Evolutionary conservation across 2,113 vertebrate species (phyloP).

Genomic region (Paramisgurnus dabryanus): DNA sequence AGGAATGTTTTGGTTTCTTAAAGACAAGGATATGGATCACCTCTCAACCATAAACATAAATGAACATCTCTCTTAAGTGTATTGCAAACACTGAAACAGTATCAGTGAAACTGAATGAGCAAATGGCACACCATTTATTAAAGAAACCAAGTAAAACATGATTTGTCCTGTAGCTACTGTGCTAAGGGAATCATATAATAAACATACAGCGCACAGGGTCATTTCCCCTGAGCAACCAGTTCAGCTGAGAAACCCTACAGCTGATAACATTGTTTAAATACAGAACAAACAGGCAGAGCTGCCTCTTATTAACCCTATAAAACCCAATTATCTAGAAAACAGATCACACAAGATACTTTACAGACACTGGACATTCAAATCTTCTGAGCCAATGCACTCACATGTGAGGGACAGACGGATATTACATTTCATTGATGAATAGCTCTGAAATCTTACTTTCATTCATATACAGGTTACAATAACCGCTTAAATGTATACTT

Average conservation of each 20-base stretch:
- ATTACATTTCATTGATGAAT: too few relatives aligned
- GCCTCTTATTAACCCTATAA: conserved; percentile 2
- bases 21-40: too few relatives aligned
- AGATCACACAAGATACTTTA: conserved; percentile 1
- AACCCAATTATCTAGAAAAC: neutral
- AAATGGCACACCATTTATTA: neutral
- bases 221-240: neutral
- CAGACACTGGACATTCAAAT: neutral
- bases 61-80: neutral
- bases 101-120: neutral
- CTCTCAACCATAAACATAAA: neutral
- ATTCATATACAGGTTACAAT: too few relatives aligned
- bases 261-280: conserved; percentile 19
- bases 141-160: neutral
- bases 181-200: neutral
- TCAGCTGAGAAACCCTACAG: neutral
- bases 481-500: too few relatives aligned
- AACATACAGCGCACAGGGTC: neutral
- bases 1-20: too few relatives aligned
- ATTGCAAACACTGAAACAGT: neutral
- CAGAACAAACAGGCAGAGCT: neutral
- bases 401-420: too few relatives aligned
- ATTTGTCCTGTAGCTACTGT: neutral
- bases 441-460: too few relatives aligned
- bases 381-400: neutral